These are phyloP conservation scores for Drosophila ananassae DNA, from an alignment of 1,140 invertebrate genomes.

Conservation along the genomic window DNA sequence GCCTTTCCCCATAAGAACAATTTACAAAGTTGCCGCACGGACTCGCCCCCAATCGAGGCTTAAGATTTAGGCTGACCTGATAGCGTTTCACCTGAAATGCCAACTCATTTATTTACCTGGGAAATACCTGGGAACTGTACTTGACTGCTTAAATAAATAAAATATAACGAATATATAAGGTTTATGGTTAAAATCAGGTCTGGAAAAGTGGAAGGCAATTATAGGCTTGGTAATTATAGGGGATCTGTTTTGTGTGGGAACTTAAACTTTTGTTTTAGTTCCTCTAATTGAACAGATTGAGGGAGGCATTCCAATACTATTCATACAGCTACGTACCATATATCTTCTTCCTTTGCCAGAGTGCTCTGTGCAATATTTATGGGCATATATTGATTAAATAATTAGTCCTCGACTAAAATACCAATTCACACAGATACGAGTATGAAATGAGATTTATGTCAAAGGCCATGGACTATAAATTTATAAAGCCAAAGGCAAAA, in stretches of 20 bases:
- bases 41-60: conserved; percentile 24
- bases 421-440: conserved; percentile 23
- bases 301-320: conserved; percentile 7
- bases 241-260: conserved; percentile 45
- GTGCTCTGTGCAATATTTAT: conserved; percentile 54
- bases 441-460: conserved; percentile 55
- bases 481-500: conserved; percentile 1
- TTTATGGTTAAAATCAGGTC: neutral
- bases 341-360: conserved; percentile 2
- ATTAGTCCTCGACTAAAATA: conserved; percentile 44
- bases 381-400: conserved; percentile 66
- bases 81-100: conserved; percentile 39
- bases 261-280: conserved; percentile 58
- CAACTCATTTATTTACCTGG: conserved; percentile 37
- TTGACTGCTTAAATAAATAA: conserved; percentile 1
- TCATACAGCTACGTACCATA: neutral
- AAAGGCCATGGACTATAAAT: conserved; percentile 47
- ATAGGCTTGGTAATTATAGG: conserved; percentile 33
- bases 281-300: conserved; percentile 46
- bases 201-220: neutral
- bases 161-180: neutral
- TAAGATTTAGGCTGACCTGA: conserved; percentile 47
- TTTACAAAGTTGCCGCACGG: conserved; percentile 12
- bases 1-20: conserved; percentile 17
- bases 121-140: neutral